Evolutionary conservation across 2,888 invertebrate genomes (phyloP), one percentile per base, ranked within the genome.

Genomic region (Coecobrya sp.): DNA sequence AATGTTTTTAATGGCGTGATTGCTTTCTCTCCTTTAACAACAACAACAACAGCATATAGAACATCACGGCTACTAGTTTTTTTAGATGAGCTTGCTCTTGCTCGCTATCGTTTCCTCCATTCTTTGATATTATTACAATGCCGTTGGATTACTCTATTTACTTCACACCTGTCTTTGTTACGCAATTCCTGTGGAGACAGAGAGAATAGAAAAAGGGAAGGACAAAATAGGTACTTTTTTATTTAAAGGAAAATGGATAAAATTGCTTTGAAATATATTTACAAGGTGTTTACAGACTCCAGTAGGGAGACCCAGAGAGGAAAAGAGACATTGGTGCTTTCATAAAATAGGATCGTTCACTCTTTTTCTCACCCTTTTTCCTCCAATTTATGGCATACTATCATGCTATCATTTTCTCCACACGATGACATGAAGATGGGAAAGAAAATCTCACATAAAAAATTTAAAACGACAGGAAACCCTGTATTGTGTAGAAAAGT

Each of bases 1-100:
- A 79, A 27, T 79, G 25, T 52, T 27, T 52, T 79, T 79, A 79
- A 79, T 79, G 52, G 27, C 49, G 52, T 79, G 79, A 79, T 79
- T 79, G 79, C 79, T 27, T 52, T 79, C 52, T 27, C 27, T 27
- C 52, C 27, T 25, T 52, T 25, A 49, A 79, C 42, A 55, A 52
- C 49, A 16, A 13, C 52, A 27, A 49, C 25, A 79, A 79, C 49
- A 7, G 36, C 27, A 68, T 1, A 25, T 16, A 27, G 16, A 2
- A 68, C 11, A 27, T 13, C 13, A 68, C 68, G 10, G 68, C 68
- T 19, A 59, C n/a, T 4, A 59, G 59, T 59, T 59, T 59, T 55
- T 65, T 65, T 42, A 73, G 3, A 36, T 45, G 8, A 19, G 42
- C 16, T n/a, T n/a, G n/a, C n/a, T n/a, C n/a, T n/a, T n/a, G n/a